Percentiles rank a stretch among this genome's conserved stretches.
Evolutionary conservation across 2,797 vertebrate species (phyloP).

Genomic region (Graptemys geographica): DNA sequence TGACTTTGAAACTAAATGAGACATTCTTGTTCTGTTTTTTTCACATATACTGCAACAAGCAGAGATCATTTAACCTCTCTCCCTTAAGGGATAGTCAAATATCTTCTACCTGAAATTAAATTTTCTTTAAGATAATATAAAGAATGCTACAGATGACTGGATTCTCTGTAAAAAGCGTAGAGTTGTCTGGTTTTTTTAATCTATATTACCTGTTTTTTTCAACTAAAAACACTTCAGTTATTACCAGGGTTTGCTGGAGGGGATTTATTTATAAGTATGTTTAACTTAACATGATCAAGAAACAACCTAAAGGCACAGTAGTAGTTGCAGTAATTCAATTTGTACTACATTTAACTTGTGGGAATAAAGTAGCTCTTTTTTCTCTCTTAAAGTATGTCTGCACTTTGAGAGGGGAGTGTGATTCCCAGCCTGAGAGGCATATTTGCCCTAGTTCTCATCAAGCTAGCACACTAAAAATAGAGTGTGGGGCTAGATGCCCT

Average conservation of each 20-base stretch:
- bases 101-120: neutral
- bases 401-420: neutral
- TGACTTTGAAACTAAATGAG: constrained; percentile 1
- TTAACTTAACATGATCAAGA: constrained; percentile 1
- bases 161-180: neutral
- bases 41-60: neutral
- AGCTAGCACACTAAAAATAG: neutral
- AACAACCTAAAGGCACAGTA: neutral
- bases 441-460: neutral
- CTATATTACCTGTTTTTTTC: neutral
- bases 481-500: neutral
- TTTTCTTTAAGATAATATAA: neutral
- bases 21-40: constrained; percentile 2
- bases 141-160: neutral
- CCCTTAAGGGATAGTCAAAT: neutral
- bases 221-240: neutral
- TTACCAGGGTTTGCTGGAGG: neutral
- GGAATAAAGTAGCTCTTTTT: neutral
- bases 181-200: constrained; percentile 2
- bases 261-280: neutral
- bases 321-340: neutral
- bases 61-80: neutral
- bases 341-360: neutral
- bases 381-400: neutral
- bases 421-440: neutral